Percentiles rank a stretch among this genome's conserved stretches.
These are phyloP conservation scores for Actinia equina DNA, from an alignment of 64 coral and sea anemone genomes.

Conservation along the genomic window DNA sequence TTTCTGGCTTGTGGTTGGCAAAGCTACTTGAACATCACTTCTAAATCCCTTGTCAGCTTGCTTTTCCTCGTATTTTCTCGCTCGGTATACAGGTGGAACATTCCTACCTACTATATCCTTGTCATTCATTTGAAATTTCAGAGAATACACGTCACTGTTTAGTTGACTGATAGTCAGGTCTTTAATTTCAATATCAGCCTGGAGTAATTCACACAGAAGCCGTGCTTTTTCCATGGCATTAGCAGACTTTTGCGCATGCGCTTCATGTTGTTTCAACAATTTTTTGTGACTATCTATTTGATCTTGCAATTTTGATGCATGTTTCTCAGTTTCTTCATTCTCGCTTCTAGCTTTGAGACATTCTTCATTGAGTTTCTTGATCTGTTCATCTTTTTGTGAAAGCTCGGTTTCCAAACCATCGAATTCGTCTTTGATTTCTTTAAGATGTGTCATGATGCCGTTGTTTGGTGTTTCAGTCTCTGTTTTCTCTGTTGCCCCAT, in stretches of 20 bases:
- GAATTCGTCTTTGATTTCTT: slow-evolving; percentile 8
- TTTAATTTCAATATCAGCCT: slow-evolving; percentile 11
- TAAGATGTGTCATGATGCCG: not conserved
- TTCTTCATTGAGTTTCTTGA: not conserved
- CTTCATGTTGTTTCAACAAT: not conserved
- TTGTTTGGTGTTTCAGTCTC: not conserved
- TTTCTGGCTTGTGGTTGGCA: not conserved
- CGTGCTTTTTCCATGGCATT: slow-evolving; percentile 1
- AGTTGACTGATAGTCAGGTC: not conserved
- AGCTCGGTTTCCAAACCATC: not conserved
- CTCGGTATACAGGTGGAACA: not conserved
- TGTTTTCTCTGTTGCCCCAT: not conserved
- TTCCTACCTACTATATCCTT: not conserved
- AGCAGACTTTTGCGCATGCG: not conserved
- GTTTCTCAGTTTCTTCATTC: not conserved
- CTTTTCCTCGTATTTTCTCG: not conserved
- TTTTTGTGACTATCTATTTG: not conserved
- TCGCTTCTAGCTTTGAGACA: not conserved
- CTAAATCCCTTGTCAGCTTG: not conserved
- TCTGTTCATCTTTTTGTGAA: slow-evolving; percentile 19
- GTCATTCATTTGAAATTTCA: not conserved
- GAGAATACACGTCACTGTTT: not conserved
- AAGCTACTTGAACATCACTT: not conserved
- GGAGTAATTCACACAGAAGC: slow-evolving; percentile 7
- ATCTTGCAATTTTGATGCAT: not conserved